phyloP scores from a whole-genome alignment of 1,140 invertebrate genomes.

The Xylocopa sonorina region DNA sequence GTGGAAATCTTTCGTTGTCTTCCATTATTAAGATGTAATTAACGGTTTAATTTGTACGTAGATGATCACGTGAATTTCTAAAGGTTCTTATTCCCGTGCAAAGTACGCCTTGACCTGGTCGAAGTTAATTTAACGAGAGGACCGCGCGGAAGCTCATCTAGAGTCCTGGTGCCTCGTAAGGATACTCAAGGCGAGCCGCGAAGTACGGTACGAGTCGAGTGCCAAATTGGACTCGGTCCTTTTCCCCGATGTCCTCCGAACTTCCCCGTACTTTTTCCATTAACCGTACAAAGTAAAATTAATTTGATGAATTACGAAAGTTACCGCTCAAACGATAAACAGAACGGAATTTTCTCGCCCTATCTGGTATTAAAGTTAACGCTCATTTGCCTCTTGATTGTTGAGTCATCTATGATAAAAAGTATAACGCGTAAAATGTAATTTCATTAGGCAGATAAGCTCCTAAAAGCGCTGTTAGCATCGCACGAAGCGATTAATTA shows the following conservation, averaged over 20 bases:
- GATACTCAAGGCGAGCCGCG: conserved; percentile 16
- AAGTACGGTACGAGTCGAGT: background rate
- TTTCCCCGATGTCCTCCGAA: background rate
- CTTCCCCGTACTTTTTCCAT: background rate
- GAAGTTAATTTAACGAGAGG: conserved; percentile 48
- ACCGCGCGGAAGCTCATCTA: conserved; percentile 26
- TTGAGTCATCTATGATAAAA: too few relatives aligned
- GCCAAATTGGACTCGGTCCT: conserved; percentile 34
- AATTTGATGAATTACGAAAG: conserved; percentile 28
- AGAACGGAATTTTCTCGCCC: background rate
- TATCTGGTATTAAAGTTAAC: too few relatives aligned
- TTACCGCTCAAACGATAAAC: background rate
- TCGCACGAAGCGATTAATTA: too few relatives aligned
- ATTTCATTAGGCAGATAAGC: too few relatives aligned
- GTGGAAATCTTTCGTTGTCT: too few relatives aligned
- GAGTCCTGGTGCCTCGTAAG: conserved; percentile 6
- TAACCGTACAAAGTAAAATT: conserved; percentile 28
- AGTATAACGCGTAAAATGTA: too few relatives aligned
- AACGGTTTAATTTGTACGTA: background rate
- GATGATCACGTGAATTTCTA: background rate
- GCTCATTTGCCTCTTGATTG: too few relatives aligned
- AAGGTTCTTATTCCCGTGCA: background rate
- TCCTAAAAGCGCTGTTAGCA: too few relatives aligned
- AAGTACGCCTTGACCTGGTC: background rate
- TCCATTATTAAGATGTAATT: too few relatives aligned